Evolutionary conservation across 2,888 invertebrate species (phyloP).

Genomic region (Andrena trimmerana): DNA sequence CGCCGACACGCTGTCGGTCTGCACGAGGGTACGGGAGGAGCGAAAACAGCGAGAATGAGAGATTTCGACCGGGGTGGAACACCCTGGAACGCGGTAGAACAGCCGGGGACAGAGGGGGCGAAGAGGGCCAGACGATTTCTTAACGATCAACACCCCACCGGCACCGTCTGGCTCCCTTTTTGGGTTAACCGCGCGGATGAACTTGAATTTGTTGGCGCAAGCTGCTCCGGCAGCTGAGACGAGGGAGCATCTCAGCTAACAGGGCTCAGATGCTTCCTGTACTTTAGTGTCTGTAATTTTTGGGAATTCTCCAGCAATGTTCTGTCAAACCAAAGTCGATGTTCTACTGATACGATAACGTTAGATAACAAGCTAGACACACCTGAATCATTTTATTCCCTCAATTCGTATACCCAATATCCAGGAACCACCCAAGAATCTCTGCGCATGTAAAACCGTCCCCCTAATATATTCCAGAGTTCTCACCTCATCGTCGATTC

Average conservation of each 20-base stretch:
- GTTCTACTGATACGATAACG: too few relatives aligned
- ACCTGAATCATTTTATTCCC: too few relatives aligned
- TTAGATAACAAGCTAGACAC: too few relatives aligned
- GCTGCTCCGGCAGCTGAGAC: neutral
- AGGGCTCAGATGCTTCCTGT: too few relatives aligned
- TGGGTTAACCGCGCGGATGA: constrained; percentile 38
- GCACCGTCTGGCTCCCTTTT: constrained; percentile 1
- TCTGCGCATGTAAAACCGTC: neutral
- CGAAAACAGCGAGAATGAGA: constrained; percentile 37
- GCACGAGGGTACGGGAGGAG: constrained; percentile 23
- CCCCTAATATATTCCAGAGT: neutral
- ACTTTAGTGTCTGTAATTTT: too few relatives aligned
- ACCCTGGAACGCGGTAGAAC: constrained; percentile 1
- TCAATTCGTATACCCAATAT: too few relatives aligned
- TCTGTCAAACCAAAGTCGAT: too few relatives aligned
- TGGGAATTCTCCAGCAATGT: too few relatives aligned
- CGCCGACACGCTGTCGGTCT: constrained; percentile 59
- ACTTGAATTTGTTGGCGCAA: constrained; percentile 38
- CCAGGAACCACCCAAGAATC: too few relatives aligned
- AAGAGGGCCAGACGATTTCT: constrained; percentile 51
- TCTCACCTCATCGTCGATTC: neutral
- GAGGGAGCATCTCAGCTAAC: too few relatives aligned
- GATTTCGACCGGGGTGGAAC: constrained; percentile 32
- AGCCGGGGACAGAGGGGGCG: neutral
- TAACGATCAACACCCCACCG: constrained; percentile 38